Evolutionary conservation across 1,140 invertebrate species (phyloP), one percentile per base, ranked within the genome.

Genomic region (Sycobia sp.): DNA sequence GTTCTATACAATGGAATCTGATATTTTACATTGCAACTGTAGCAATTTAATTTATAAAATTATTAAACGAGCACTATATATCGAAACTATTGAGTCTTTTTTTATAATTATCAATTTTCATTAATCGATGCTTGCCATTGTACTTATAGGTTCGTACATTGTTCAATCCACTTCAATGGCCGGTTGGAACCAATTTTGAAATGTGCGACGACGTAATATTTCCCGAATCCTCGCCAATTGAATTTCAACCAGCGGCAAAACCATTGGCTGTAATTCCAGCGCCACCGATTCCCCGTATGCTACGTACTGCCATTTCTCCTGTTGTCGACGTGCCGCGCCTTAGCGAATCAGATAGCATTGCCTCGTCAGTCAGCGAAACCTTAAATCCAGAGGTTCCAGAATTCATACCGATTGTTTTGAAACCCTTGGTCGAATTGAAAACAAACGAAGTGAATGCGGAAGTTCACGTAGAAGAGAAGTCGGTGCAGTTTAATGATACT

Each of bases 331-430:
- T 60, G 57, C 49, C 50, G 38, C 70, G 69, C 51, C 38, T 73
- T 13, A 76, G 73, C 29, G 71, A 74, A 65, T 71, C 67, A 11
- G 29, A 32, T 25, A 78, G 68, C 46, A 54, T 70, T 29, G 69
- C 67, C 0, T 75, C 71, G 13, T 76, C 67, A 34, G 63, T 67
- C 43, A 71, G 71, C 25, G 88, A 90, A 18, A 85, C 83, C 65
- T 82, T 95, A 41, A 94, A 95, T 82, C 91, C 91, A 5, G 87
- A 94, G 80, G 92, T 94, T 18, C 90, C 92, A 14, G 91, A 93
- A 81, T 94, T 94, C 78, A 82, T 94, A 60, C 92, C 92, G 2
- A 72, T 74, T 27, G 66, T 70, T 38, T 55, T 68, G 32, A 51
- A 53, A 51, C 1, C 36, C n/a, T n/a, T n/a, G n/a, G n/a, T n/a